Evolutionary conservation across 2,797 vertebrate species (phyloP).

Genomic region (Sebastes itinus): DNA sequence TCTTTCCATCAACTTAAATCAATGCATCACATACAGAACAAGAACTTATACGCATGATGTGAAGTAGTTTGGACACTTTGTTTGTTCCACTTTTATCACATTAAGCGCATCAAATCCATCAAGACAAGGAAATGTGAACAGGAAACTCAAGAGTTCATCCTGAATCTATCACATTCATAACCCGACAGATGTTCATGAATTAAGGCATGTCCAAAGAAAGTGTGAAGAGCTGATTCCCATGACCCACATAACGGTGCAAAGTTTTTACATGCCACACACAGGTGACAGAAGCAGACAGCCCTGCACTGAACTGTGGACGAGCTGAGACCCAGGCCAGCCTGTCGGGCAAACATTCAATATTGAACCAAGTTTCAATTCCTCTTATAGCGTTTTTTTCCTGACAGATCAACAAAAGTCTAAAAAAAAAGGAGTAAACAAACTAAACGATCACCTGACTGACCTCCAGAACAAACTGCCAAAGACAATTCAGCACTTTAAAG

Average conservation of each 20-base stretch:
- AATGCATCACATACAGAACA: not conserved
- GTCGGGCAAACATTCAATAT: slow-evolving; percentile 46
- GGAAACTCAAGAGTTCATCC: not conserved
- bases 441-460: slow-evolving; percentile 2
- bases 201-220: slow-evolving; percentile 10
- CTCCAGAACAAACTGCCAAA: slow-evolving; percentile 7
- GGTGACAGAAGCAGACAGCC: slow-evolving; percentile 38
- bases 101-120: slow-evolving; percentile 5
- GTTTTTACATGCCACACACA: slow-evolving; percentile 61
- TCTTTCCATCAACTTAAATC: not conserved
- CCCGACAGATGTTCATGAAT: not conserved
- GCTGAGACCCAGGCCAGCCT: slow-evolving; percentile 11
- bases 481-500: not conserved
- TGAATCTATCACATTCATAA: not conserved
- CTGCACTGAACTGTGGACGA: slow-evolving; percentile 1
- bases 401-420: slow-evolving; percentile 1
- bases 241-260: not conserved
- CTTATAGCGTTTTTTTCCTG: not conserved
- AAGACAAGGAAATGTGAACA: not conserved
- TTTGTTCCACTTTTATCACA: not conserved
- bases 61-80: not conserved
- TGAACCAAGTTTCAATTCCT: slow-evolving; percentile 39
- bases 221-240: slow-evolving; percentile 49
- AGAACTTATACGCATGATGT: not conserved
- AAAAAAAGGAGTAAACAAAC: not conserved